A percentile compares a stretch with the other conserved stretches of the same genome.
These are phyloP conservation scores for Neoitamus cyanurus DNA, from an alignment of 2,888 invertebrate species.

Conservation along the genomic window DNA sequence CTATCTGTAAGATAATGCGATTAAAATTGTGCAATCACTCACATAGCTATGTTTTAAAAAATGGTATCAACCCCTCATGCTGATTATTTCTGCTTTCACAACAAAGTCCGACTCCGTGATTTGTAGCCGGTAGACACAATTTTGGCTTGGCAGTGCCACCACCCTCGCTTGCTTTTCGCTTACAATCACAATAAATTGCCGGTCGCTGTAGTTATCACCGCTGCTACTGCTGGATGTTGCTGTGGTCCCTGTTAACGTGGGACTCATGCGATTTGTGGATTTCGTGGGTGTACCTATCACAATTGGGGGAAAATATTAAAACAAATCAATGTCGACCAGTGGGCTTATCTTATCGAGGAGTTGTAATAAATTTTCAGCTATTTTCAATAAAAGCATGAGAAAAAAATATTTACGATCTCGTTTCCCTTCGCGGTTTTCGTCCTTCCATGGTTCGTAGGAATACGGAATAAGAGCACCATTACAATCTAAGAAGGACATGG, in stretches of 20 bases:
- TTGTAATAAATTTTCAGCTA: neutral
- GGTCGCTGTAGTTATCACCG: slow-evolving; percentile 73
- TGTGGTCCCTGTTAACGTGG: slow-evolving; percentile 71
- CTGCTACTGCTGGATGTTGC: slow-evolving; percentile 70
- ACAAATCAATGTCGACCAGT: neutral
- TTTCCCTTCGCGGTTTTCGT: slow-evolving; percentile 75
- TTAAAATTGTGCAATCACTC: neutral
- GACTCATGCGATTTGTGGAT: slow-evolving; percentile 80
- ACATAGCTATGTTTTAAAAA: neutral
- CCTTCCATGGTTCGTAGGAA: slow-evolving; percentile 92
- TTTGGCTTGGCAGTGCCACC: slow-evolving; percentile 94
- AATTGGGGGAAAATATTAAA: slow-evolving; percentile 30
- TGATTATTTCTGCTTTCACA: slow-evolving; percentile 92
- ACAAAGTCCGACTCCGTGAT: slow-evolving; percentile 93
- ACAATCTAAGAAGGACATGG: slow-evolving; percentile 96
- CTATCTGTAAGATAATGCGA: slow-evolving; percentile 76
- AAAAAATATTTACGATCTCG: slow-evolving; percentile 62
- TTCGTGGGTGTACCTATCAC: slow-evolving; percentile 74
- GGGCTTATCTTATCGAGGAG: neutral
- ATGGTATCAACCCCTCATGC: slow-evolving; percentile 80
- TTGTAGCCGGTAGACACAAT: slow-evolving; percentile 92
- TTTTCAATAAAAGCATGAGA: slow-evolving; percentile 14
- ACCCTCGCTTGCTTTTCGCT: slow-evolving; percentile 96
- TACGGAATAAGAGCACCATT: slow-evolving; percentile 92
- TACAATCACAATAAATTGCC: slow-evolving; percentile 92